Conservation (phyloP, 1,140 invertebrate genomes). For the Amphibalanus amphitrite region DNA sequence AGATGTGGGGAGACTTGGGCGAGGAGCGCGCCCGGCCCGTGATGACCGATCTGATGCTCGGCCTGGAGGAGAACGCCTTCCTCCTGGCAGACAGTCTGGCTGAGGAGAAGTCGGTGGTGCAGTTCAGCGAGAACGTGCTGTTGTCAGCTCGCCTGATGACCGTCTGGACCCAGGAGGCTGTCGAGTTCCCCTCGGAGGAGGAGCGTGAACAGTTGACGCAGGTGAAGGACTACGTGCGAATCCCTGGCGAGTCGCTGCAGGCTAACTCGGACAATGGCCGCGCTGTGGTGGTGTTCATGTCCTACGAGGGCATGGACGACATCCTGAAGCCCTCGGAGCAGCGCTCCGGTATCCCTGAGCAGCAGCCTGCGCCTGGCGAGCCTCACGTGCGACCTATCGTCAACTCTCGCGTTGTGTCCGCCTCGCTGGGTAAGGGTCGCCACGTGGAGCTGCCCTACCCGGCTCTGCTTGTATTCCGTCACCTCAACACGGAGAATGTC, state of each 20-base stretch:
- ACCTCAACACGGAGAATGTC: slow-evolving; percentile 67
- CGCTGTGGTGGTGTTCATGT: slow-evolving; percentile 78
- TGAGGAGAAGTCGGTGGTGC: slow-evolving; percentile 59
- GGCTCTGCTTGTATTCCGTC: slow-evolving; percentile 60
- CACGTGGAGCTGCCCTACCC: slow-evolving; percentile 70
- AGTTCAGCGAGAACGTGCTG: slow-evolving; percentile 64
- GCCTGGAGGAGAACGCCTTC: slow-evolving; percentile 80
- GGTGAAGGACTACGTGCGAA: slow-evolving; percentile 46
- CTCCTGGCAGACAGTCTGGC: slow-evolving; percentile 68
- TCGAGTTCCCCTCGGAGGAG: slow-evolving; percentile 52
- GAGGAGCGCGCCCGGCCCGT: slow-evolving; percentile 41
- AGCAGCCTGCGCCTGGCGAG: slow-evolving; percentile 18
- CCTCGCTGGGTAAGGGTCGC: slow-evolving; percentile 57
- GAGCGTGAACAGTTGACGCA: slow-evolving; percentile 44
- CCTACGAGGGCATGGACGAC: slow-evolving; percentile 75
- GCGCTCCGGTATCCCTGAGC: slow-evolving; percentile 9
- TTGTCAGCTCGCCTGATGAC: slow-evolving; percentile 67
- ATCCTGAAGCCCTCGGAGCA: slow-evolving; percentile 46
- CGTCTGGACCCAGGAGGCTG: slow-evolving; percentile 51
- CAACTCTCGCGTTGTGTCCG: slow-evolving; percentile 81
- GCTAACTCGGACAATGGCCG: slow-evolving; percentile 65
- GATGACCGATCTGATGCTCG: slow-evolving; percentile 63
- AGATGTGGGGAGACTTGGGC: slow-evolving; percentile 66
- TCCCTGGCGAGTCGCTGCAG: slow-evolving; percentile 56
- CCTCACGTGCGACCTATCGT: slow-evolving; percentile 38